phyloP scores from a whole-genome alignment of 2,113 vertebrate species.

The Haplochromis vanheusdeni region DNA sequence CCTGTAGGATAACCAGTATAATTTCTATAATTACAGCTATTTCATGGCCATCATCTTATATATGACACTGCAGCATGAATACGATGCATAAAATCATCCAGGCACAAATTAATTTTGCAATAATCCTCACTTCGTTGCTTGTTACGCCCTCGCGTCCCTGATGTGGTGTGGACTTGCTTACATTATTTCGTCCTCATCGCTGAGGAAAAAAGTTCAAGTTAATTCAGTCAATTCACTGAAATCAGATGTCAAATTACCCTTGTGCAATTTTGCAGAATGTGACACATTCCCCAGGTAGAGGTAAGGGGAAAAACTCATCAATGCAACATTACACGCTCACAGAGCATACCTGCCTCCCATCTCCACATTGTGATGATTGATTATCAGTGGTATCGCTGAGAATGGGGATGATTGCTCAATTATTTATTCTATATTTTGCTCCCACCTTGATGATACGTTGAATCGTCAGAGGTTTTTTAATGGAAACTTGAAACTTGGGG shows the following conservation, averaged over 20 bases:
- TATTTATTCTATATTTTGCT: not conserved
- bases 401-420: not conserved
- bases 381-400: not conserved
- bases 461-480: not conserved
- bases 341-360: not conserved
- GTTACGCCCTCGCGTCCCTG: not conserved
- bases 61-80: not conserved
- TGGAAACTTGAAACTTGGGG: not conserved
- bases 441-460: not conserved
- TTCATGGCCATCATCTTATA: not conserved
- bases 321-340: not conserved
- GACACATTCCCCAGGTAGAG: not conserved
- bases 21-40: not conserved
- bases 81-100: not conserved
- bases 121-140: conserved; percentile 11
- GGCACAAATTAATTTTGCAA: not conserved
- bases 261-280: not conserved
- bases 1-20: not conserved
- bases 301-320: not conserved
- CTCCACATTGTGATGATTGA: not conserved
- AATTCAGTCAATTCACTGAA: not conserved
- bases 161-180: not conserved
- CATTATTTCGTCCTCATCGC: not conserved
- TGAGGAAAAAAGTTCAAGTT: not conserved
- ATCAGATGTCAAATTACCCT: not conserved